These are phyloP conservation scores for Exocentrus adspersus DNA, from an alignment of 2,888 invertebrate genomes.

Conservation along the genomic window DNA sequence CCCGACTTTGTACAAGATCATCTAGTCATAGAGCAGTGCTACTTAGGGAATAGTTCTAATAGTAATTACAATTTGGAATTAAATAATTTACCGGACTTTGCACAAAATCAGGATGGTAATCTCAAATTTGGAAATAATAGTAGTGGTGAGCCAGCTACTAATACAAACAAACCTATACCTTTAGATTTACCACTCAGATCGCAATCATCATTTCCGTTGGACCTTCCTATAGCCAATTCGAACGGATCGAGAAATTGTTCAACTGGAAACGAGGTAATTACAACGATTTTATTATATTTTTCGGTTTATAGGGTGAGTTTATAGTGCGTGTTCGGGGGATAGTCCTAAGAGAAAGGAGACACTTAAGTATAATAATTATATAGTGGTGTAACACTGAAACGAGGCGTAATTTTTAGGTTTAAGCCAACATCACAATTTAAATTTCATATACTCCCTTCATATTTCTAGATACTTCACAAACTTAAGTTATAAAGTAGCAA, in stretches of 20 bases:
- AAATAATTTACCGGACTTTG: constrained; percentile 40
- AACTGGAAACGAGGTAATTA: constrained; percentile 46
- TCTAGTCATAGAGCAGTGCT: constrained; percentile 77
- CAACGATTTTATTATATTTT: no score
- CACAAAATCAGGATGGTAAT: constrained; percentile 39
- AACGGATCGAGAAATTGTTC: constrained; percentile 40
- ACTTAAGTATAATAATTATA: no score
- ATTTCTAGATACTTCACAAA: no score
- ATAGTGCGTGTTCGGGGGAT: no score
- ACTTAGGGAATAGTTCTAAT: constrained; percentile 66
- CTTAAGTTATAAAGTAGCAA: no score
- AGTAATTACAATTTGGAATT: constrained; percentile 62
- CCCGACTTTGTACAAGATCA: constrained; percentile 93
- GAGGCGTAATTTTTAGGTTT: no score
- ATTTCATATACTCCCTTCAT: no score
- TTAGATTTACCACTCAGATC: constrained; percentile 58
- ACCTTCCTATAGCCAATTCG: constrained; percentile 55
- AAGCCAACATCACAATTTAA: no score
- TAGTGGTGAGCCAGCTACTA: constrained; percentile 5
- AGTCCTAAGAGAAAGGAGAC: no score
- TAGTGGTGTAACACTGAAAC: no score
- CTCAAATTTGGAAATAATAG: constrained; percentile 43
- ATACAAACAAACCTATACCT: constrained; percentile 47
- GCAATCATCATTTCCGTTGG: constrained; percentile 60
- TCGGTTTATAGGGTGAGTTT: no score